These are phyloP conservation scores for Patiria miniata DNA, from an alignment of 35 echinoderm and acorn worm genomes.

Conservation along the genomic window DNA sequence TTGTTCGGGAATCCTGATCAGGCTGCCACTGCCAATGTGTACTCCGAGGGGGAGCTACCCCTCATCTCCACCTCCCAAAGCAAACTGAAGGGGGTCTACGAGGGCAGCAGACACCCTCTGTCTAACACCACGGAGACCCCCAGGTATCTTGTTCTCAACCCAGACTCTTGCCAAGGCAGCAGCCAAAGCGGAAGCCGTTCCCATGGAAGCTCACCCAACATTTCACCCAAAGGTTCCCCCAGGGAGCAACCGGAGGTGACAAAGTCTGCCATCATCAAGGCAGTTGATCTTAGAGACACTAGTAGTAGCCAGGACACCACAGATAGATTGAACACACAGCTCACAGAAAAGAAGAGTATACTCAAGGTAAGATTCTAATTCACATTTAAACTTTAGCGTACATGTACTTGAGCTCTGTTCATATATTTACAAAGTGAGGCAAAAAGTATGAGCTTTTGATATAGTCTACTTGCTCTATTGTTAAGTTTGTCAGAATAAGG, in stretches of 20 bases:
- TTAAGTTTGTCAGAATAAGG: too few species aligned
- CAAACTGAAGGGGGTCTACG: constrained; percentile 5
- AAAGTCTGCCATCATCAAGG: neutral
- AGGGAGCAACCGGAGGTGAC: neutral
- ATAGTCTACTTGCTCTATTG: too few species aligned
- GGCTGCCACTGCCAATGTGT: neutral
- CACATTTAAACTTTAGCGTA: neutral
- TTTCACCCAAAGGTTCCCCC: neutral
- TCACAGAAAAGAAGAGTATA: constrained; percentile 11
- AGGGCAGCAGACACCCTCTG: constrained; percentile 46
- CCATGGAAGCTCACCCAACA: neutral
- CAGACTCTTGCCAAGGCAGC: constrained; percentile 4
- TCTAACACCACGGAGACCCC: constrained; percentile 55
- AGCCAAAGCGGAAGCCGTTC: neutral
- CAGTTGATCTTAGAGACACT: neutral
- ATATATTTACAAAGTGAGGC: too few species aligned
- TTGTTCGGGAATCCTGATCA: neutral
- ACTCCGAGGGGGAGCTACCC: neutral
- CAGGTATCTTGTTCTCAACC: constrained; percentile 10
- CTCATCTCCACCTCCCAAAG: neutral
- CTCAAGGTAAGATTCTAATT: neutral
- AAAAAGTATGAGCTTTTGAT: too few species aligned
- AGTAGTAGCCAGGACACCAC: neutral
- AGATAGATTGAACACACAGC: neutral
- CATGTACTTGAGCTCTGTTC: too few species aligned